Evolutionary conservation across 2,113 vertebrate genomes (phyloP).

Genomic region (Gulo gulo): DNA sequence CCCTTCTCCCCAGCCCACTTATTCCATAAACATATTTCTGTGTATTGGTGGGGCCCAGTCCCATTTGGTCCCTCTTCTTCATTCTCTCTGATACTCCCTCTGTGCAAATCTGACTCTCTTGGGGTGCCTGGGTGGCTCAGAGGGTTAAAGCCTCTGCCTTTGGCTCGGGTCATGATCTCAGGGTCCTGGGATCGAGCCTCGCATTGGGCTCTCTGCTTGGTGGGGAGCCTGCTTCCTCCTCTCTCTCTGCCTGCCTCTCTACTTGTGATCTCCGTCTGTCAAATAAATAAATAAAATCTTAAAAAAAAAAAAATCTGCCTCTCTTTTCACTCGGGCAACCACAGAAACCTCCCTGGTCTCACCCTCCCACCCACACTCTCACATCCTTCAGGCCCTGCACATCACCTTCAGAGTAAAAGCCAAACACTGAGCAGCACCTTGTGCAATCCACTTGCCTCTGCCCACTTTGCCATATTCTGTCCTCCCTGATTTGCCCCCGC

Average conservation of each 20-base stretch:
- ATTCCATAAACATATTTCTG: not conserved
- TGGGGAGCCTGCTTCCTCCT: too few relatives aligned
- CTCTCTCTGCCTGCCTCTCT: too few relatives aligned
- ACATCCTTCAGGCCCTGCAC: not conserved
- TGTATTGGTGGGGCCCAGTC: accelerated
- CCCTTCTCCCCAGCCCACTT: not conserved
- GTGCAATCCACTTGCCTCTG: not conserved
- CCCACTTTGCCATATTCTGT: not conserved
- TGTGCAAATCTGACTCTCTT: not conserved
- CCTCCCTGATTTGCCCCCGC: not conserved
- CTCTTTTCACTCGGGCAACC: not conserved
- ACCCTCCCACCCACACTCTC: not conserved
- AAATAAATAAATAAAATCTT: too few relatives aligned
- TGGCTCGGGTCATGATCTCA: too few relatives aligned
- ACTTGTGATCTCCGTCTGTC: too few relatives aligned
- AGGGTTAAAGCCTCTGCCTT: too few relatives aligned
- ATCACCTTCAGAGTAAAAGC: not conserved
- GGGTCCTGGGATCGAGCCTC: too few relatives aligned
- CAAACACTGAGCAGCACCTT: not conserved
- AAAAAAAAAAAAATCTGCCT: not conserved
- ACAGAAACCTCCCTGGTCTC: not conserved
- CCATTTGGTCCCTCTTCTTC: not conserved
- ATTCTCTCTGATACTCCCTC: not conserved
- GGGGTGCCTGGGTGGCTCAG: too few relatives aligned
- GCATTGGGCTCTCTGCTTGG: too few relatives aligned